A percentile compares a stretch with the other conserved stretches of the same genome.
These are phyloP conservation scores for Drosophila kanekoi DNA, from an alignment of 2,888 invertebrate species.

Conservation along the genomic window DNA sequence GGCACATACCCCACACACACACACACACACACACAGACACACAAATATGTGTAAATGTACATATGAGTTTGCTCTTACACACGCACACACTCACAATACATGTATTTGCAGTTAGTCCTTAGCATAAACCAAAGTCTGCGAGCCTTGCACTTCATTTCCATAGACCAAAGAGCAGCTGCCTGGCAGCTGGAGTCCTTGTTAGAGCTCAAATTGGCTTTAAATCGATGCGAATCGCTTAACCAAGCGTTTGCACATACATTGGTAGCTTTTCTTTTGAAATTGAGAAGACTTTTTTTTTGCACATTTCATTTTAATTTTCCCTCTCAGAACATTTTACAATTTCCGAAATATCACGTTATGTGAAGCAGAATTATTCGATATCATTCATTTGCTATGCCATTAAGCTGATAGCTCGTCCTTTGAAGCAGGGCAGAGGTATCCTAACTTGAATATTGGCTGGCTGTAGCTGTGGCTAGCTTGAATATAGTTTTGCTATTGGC, in stretches of 20 bases:
- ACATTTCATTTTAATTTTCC: conserved; percentile 9
- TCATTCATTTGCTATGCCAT: too few species aligned
- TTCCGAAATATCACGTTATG: neutral
- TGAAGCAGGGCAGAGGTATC: too few species aligned
- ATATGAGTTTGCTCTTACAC: neutral
- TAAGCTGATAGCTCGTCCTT: too few species aligned
- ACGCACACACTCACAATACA: too few species aligned
- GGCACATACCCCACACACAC: conserved; percentile 9
- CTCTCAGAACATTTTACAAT: too few species aligned
- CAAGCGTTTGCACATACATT: conserved; percentile 3
- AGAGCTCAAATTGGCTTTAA: conserved; percentile 47
- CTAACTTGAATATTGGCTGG: too few species aligned
- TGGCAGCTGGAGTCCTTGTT: conserved; percentile 32
- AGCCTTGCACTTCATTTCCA: conserved; percentile 64
- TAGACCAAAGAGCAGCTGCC: conserved; percentile 45
- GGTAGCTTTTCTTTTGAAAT: neutral
- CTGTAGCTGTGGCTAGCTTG: too few species aligned
- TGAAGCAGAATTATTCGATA: neutral
- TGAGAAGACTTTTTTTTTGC: neutral
- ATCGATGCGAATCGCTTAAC: conserved; percentile 34
- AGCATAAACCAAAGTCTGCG: conserved; percentile 37
- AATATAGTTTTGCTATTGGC: too few species aligned
- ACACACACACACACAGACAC: conserved; percentile 3
- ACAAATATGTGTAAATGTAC: neutral
- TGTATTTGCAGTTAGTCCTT: conserved; percentile 25